Evolutionary conservation across 2,888 invertebrate genomes (phyloP).

Genomic region (Sturmia bella): DNA sequence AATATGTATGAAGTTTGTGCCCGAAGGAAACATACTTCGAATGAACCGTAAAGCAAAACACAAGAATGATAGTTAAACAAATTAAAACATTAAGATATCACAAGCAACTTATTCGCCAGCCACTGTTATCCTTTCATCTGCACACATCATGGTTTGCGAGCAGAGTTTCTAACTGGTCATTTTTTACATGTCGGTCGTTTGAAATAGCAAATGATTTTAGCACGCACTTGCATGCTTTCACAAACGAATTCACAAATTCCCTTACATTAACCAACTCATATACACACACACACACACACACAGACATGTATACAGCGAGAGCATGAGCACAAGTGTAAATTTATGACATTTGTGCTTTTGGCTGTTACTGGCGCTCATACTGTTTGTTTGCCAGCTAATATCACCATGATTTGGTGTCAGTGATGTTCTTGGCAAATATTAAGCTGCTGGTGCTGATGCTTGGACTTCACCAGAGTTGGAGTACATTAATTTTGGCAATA

Average conservation of each 20-base stretch:
- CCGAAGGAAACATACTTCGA: background rate
- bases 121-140: too few species aligned
- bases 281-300: background rate
- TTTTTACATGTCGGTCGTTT: background rate
- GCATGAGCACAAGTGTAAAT: background rate
- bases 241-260: background rate
- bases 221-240: background rate
- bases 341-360: slow-evolving; percentile 59
- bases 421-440: background rate
- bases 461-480: too few species aligned
- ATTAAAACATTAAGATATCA: too few species aligned
- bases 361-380: slow-evolving; percentile 16
- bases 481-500: slow-evolving; percentile 1
- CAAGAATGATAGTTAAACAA: background rate
- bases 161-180: background rate
- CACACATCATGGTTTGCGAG: too few species aligned
- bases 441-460: background rate
- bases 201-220: background rate
- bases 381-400: slow-evolving; percentile 32
- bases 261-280: background rate
- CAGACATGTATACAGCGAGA: background rate
- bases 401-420: slow-evolving; percentile 23
- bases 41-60: background rate
- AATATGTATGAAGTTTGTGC: background rate
- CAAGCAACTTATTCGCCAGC: too few species aligned